phyloP scores from a whole-genome alignment of 2,888 invertebrate species.

The Adela reaumurella region DNA sequence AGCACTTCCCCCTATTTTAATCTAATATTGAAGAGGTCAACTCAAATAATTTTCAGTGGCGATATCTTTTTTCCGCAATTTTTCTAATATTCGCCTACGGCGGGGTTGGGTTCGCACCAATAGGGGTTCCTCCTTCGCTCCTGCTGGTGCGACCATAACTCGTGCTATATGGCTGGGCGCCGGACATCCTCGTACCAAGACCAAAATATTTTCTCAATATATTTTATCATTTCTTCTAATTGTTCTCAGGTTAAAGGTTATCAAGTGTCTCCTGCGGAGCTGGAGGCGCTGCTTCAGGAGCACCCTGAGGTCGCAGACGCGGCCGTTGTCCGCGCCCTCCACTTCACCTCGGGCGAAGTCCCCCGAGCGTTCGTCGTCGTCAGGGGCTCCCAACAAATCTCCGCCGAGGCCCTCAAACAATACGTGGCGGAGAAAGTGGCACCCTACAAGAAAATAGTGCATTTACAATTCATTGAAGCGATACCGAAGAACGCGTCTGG shows the following conservation, averaged over 20 bases:
- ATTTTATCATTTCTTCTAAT: no score
- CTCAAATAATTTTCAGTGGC: no score
- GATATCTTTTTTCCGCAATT: no score
- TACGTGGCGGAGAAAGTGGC: conserved; percentile 70
- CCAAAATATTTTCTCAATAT: no score
- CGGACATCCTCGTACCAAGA: no score
- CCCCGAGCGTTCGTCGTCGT: conserved; percentile 65
- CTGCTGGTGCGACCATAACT: no score
- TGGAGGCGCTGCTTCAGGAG: conserved; percentile 46
- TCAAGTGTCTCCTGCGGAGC: conserved; percentile 31
- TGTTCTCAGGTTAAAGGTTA: conserved; percentile 44
- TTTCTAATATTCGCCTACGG: no score
- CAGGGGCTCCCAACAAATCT: conserved; percentile 22
- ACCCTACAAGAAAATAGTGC: conserved; percentile 69
- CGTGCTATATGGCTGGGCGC: no score
- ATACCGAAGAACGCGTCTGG: conserved; percentile 77
- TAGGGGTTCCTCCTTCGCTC: no score
- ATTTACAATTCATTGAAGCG: conserved; percentile 62
- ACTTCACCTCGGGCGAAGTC: conserved; percentile 61
- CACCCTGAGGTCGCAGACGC: conserved; percentile 69
- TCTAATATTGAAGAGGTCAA: no score
- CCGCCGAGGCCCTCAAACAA: conserved; percentile 55
- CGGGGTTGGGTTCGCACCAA: no score
- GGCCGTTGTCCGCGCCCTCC: conserved; percentile 69
- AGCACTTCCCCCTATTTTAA: no score